Evolutionary conservation across 2,888 invertebrate genomes (phyloP).

Genomic region (Microchrysa polita): DNA sequence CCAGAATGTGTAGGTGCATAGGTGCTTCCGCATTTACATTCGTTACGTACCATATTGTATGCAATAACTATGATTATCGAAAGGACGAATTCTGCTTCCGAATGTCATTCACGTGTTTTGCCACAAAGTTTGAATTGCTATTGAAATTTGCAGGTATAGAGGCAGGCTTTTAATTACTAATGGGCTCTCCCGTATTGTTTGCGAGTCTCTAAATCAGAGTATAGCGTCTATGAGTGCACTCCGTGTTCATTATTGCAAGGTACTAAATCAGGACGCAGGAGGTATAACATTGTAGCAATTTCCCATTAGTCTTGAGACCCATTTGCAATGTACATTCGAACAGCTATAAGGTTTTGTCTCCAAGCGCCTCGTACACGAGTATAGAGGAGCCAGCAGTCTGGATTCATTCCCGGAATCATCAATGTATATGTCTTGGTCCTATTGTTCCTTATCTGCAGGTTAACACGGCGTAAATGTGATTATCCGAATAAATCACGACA

Average conservation of each 20-base stretch:
- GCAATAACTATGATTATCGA: no score
- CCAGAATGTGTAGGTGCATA: background rate
- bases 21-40: background rate
- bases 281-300: background rate
- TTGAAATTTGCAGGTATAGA: conserved; percentile 1
- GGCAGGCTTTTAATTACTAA: conserved; percentile 1
- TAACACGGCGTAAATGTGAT: conserved; percentile 48
- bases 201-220: background rate
- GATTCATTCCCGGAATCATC: conserved; percentile 9
- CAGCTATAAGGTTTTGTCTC: background rate
- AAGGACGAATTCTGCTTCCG: background rate
- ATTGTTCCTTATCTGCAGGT: conserved; percentile 44
- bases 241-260: background rate
- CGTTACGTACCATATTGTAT: background rate
- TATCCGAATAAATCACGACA: conserved; percentile 46
- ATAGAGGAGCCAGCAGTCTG: no score
- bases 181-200: background rate
- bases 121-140: conserved; percentile 1
- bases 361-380: background rate
- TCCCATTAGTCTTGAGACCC: conserved; percentile 5
- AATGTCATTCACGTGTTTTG: background rate
- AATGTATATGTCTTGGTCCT: conserved; percentile 19
- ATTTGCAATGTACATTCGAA: conserved; percentile 4
- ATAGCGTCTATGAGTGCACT: background rate
- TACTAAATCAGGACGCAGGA: conserved; percentile 7